phyloP scores from a whole-genome alignment of 1,140 invertebrate species.

The Chelonus insularis region DNA sequence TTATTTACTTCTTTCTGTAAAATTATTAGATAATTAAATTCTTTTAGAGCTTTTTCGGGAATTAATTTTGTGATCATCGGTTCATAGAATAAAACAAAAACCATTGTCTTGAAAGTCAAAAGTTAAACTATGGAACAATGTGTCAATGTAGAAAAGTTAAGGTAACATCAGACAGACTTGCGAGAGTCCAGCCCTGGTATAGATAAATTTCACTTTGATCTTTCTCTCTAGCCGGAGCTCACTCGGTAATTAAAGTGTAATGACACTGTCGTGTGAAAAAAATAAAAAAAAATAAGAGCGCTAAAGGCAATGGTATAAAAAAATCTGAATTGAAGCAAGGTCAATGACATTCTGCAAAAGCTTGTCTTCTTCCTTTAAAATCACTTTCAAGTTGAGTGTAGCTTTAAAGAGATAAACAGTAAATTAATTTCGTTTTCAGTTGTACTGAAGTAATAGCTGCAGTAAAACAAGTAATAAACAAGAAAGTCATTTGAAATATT shows the following conservation, averaged over 20 bases:
- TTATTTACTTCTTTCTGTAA: no score
- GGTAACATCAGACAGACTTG: neutral
- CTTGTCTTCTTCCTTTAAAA: no score
- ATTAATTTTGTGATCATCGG: neutral
- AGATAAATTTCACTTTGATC: slow-evolving; percentile 15
- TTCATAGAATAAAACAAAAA: neutral
- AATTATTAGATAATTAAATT: no score
- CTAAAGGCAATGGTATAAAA: neutral
- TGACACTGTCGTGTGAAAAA: neutral
- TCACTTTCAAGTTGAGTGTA: no score
- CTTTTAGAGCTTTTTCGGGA: neutral
- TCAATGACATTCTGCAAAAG: no score
- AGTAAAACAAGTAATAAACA: neutral
- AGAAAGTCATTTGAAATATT: neutral
- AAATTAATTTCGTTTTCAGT: no score
- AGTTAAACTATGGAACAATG: no score
- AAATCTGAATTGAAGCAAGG: neutral
- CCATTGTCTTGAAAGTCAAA: no score
- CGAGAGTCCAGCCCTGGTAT: neutral
- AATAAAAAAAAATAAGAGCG: neutral
- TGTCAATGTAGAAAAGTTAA: neutral
- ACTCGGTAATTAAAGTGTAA: slow-evolving; percentile 19
- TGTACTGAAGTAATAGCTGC: no score
- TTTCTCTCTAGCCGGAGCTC: neutral
- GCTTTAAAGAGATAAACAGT: no score